phyloP scores from a whole-genome alignment of 2,888 invertebrate species.

The Trissolcus japonicus region DNA sequence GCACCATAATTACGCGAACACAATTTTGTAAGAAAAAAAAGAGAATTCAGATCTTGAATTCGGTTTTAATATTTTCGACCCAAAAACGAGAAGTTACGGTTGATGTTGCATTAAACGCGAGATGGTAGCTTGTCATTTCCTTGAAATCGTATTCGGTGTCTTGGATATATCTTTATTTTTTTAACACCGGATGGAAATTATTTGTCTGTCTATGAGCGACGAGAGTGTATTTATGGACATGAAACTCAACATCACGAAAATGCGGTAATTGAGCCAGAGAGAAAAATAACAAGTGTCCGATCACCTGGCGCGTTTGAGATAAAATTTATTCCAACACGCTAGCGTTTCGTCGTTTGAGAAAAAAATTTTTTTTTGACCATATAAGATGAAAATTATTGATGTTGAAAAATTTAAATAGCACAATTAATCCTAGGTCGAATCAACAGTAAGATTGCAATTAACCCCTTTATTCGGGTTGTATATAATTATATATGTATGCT shows the following conservation, averaged over 20 bases:
- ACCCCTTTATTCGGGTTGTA: no score
- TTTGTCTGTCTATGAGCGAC: not conserved
- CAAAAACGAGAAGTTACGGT: not conserved
- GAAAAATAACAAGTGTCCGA: no score
- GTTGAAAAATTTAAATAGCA: no score
- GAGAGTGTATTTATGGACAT: not conserved
- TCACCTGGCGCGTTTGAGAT: no score
- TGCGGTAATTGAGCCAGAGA: not conserved
- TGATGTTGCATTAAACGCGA: not conserved
- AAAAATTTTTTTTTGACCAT: no score
- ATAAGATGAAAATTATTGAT: no score
- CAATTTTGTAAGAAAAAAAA: no score
- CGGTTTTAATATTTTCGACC: not conserved
- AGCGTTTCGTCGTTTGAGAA: no score
- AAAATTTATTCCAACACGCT: no score
- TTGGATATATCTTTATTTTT: not conserved
- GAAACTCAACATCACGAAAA: slow-evolving; percentile 1
- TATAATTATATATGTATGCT: no score
- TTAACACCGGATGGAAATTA: not conserved
- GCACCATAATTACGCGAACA: not conserved
- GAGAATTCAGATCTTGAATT: not conserved
- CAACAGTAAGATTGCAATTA: no score
- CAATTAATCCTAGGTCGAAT: no score
- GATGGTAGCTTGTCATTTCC: not conserved
- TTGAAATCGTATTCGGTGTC: not conserved